Percentiles rank a stretch among this genome's conserved stretches.
Evolutionary conservation across 2,888 invertebrate genomes (phyloP).

Genomic region (Rotaria macrura): DNA sequence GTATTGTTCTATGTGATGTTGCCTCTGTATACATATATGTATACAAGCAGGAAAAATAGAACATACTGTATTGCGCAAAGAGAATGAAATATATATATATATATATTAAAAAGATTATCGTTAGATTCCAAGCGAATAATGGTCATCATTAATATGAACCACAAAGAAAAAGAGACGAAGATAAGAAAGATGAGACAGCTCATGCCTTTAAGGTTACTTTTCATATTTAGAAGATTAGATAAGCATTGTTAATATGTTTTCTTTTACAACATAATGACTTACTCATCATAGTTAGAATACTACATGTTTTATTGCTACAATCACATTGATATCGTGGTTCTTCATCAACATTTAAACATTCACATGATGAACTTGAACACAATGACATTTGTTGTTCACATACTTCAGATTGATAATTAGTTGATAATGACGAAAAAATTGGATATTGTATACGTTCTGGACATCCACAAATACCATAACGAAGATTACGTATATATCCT

Average conservation of each 20-base stretch:
- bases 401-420: background rate
- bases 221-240: background rate
- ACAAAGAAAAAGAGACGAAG: background rate
- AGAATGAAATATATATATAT: background rate
- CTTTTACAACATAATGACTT: slow-evolving; percentile 12
- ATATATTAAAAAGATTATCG: background rate
- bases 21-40: background rate
- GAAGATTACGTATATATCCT: slow-evolving; percentile 1
- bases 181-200: background rate
- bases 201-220: background rate
- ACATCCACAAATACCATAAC: slow-evolving; percentile 17
- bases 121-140: background rate
- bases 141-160: background rate
- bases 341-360: slow-evolving; percentile 15
- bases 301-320: slow-evolving; percentile 21
- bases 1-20: background rate
- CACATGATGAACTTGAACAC: slow-evolving; percentile 12
- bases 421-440: background rate
- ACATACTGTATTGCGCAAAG: background rate
- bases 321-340: slow-evolving; percentile 23
- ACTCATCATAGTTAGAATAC: background rate
- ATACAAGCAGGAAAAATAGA: background rate
- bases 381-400: background rate
- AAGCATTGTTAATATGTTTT: background rate
- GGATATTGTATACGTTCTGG: background rate